Percentiles rank a stretch among this genome's conserved stretches.
phyloP scores from a whole-genome alignment of 2,888 invertebrate species.

The Choristoneura rosaceana region DNA sequence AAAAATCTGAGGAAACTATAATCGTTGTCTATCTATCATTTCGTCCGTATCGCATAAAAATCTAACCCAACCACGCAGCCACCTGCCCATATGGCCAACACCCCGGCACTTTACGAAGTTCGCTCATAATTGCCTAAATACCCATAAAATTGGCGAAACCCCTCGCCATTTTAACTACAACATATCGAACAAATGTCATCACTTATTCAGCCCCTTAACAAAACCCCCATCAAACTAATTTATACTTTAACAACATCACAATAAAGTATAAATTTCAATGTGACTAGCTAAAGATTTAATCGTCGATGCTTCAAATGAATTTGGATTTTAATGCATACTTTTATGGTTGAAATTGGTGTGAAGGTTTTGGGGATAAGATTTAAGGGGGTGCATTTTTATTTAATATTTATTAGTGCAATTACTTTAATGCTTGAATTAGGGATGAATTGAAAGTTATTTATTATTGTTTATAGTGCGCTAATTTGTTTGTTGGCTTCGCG shows the following conservation, averaged over 20 bases:
- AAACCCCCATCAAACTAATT: background rate
- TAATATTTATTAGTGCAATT: slow-evolving; percentile 52
- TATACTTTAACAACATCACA: background rate
- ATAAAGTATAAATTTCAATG: slow-evolving; percentile 10
- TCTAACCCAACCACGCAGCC: slow-evolving; percentile 4
- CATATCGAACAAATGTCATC: slow-evolving; percentile 41
- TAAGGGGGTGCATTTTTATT: slow-evolving; percentile 48
- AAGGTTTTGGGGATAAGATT: background rate
- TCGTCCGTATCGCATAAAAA: background rate
- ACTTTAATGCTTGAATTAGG: slow-evolving; percentile 50
- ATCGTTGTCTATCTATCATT: too few relatives aligned
- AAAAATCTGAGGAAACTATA: background rate
- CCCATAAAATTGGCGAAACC: slow-evolving; percentile 36
- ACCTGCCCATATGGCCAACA: slow-evolving; percentile 36
- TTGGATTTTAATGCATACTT: background rate
- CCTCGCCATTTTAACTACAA: slow-evolving; percentile 30
- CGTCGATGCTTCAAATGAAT: background rate
- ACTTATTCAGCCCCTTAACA: slow-evolving; percentile 31
- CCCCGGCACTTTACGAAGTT: slow-evolving; percentile 32
- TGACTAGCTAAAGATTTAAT: background rate
- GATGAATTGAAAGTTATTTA: slow-evolving; percentile 47
- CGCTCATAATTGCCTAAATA: slow-evolving; percentile 35
- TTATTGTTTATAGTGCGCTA: slow-evolving; percentile 51
- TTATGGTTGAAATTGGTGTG: slow-evolving; percentile 22
- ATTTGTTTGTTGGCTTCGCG: slow-evolving; percentile 56